Base-by-base conservation (phyloP, 1,140 invertebrate species). In the Euwallacea fornicatus region DNA sequence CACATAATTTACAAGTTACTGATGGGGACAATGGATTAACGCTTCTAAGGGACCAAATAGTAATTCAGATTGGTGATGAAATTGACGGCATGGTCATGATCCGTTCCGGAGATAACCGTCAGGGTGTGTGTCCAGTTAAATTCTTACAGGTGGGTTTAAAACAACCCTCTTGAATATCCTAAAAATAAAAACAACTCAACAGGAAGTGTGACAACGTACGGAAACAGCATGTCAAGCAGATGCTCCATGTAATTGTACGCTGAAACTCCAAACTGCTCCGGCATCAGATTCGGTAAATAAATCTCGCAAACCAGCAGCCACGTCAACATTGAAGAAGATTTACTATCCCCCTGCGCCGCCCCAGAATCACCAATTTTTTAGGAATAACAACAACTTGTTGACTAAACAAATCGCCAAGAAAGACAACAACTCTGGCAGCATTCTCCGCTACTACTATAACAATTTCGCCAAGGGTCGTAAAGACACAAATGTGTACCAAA, bases 21-120 rank as follows among this genome's bases (percentile, higher is more conserved):
- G 88, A 89, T 67, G 88, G 86, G 10, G 87, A 87, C 6, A 84
- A 85, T 74, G 84, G 83, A 13, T 78, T 89, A 65, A 88, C 88
- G 82, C 80, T 89, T 9, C 79, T 89, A 9, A 82, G 88, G 50
- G 88, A 90, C 73, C 86, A 92, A 86, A 92, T 92, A 60, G 91
- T 92, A 16, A 90, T 92, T 46, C 90, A 92, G 83, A 90, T 95
- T 2, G 93, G 94, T 2, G 94, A 97, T 73, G 95, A 97, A 77
- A 84, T 94, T 0, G 93, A 96, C 77, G 95, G 95, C 8, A 94
- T 95, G 86, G 92, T 96, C 55, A 93, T 94, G 88, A 94, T 98
- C 54, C 87, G 94, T n/a, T 93, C 92, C 68, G 90, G 94, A 64
- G 87, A 94, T 83, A 88, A 95, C 86, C 88, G 93, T 81, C 87